Evolutionary conservation across 2,797 vertebrate genomes (phyloP), one percentile per base, ranked within the genome.

Genomic region (Pseudochromis fuscus): DNA sequence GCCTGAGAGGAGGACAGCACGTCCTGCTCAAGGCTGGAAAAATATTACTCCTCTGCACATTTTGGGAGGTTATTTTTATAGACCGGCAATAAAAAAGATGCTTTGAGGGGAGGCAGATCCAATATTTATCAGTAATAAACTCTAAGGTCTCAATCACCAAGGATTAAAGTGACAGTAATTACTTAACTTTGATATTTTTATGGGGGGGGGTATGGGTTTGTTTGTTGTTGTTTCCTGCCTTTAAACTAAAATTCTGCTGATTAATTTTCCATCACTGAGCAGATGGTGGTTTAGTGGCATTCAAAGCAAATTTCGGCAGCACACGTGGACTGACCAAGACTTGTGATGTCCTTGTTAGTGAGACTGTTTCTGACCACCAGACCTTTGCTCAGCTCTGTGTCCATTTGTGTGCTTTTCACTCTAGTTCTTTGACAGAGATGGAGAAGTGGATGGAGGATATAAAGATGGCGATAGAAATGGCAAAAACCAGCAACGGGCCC

Each of bases 371-470:
- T 51, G 49, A 75, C 45, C 40, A 35, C 3, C 33, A 7, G 56
- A n/a, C 19, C 7, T 67, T 50, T 35, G 33, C 46, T 46, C 35
- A 67, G 24, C 27, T 11, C 7, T 51, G 31, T 23, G 7, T 66
- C 37, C 27, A 1, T 64, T 27, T 81, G 15, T 77, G 15, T 80
- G 3, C 62, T 40, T 68, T 62, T 49, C 49, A 7, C 31, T 58
- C n/a, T 50, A 99, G 98, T 86, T 96, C 94, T 37, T 87, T 84
- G 0, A 75, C 92, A 3, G 98, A 99, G 90, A 98, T 97, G 97
- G 95, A 96, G 75, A 98, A 97, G 81, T 99, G 98, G 97, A 95
- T 95, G 46, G 96, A 97, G 67, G 98, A 99, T 85, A 93, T 99
- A 69, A 96, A 96, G 87, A 94, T 94, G 94, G 97, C 96, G 1